Evolutionary conservation across 2,113 vertebrate genomes (phyloP).

Genomic region (Caranx melampygus): DNA sequence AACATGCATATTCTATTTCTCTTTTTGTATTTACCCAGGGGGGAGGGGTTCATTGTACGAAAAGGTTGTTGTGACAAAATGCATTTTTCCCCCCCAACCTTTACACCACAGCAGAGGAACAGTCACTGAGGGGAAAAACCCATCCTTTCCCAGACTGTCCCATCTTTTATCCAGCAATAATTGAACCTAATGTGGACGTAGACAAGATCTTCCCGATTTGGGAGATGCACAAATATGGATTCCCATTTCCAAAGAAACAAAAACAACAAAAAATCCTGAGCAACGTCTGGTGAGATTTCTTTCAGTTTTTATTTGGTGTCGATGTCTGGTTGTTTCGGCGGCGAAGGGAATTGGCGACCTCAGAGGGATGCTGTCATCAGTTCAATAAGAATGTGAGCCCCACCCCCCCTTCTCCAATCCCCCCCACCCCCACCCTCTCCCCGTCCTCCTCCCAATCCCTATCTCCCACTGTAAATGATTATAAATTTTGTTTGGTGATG

Average conservation of each 20-base stretch:
- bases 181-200: slow-evolving; percentile 53
- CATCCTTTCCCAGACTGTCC: neutral
- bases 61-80: slow-evolving; percentile 84
- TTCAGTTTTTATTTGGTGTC: slow-evolving; percentile 42
- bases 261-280: neutral
- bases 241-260: neutral
- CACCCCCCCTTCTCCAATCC: neutral
- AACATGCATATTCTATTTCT: slow-evolving; percentile 86
- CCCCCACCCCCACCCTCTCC: neutral
- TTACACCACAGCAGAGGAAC: slow-evolving; percentile 53
- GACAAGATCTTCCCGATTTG: slow-evolving; percentile 79
- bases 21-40: slow-evolving; percentile 85
- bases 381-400: slow-evolving; percentile 50
- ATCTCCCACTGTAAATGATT: slow-evolving; percentile 83
- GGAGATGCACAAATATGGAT: slow-evolving; percentile 74
- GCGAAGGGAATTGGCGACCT: slow-evolving; percentile 46
- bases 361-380: slow-evolving; percentile 48
- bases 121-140: neutral
- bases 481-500: slow-evolving; percentile 87
- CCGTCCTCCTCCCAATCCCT: neutral
- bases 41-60: slow-evolving; percentile 81
- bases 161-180: slow-evolving; percentile 22
- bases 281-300: slow-evolving; percentile 17
- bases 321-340: slow-evolving; percentile 53
- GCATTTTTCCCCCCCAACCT: slow-evolving; percentile 80